Base-by-base conservation (phyloP, 2,113 vertebrate species). In the Butorides virescens region DNA sequence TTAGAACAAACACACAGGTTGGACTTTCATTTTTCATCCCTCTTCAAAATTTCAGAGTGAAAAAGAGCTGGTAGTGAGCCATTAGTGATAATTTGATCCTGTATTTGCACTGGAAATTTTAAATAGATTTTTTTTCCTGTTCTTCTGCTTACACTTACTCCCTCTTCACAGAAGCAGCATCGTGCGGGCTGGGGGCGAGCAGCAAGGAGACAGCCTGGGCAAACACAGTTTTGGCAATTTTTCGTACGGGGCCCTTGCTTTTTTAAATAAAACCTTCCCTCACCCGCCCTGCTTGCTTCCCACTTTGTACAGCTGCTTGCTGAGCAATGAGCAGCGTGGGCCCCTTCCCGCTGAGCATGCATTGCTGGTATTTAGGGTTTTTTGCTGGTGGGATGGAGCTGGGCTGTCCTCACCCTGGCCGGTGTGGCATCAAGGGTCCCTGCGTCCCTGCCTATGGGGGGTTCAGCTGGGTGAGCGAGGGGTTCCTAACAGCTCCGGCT, bases 11-110 rank as follows among this genome's bases (percentile, higher is more conserved):
- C 63, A 59, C 47, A 30, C 65, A 67, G 90, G 73, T 36, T 30
- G 30, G 73, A 30, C 83, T 94, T 89, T 5, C 58, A 91, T 94
- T 96, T 85, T 65, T 96, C 86, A 87, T 47, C 55, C 70, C 13
- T 58, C 42, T 55, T 85, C 65, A 84, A 78, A 92, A 91, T 75
- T 86, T 72, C 65, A 67, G 70, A 65, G 37, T 61, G 80, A 87
- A 52, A 92, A 92, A 75, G 84, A 66, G 86, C 92, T 49, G 36
- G 59, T 66, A 62, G 90, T 0, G 1, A 94, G 56, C 44, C 63
- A 73, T 66, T 84, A 56, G 83, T 1, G 17, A 61, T 50, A 74
- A 89, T 92, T 65, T 87, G 86, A 87, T 78, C 66, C 73, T 52
- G 16, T 34, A 59, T 67, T 92, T 78, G 34, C 8, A 5, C 58